A percentile compares a stretch with the other conserved stretches of the same genome.
Conservation (phyloP, 2,797 vertebrate species). For the Manis javanica region DNA sequence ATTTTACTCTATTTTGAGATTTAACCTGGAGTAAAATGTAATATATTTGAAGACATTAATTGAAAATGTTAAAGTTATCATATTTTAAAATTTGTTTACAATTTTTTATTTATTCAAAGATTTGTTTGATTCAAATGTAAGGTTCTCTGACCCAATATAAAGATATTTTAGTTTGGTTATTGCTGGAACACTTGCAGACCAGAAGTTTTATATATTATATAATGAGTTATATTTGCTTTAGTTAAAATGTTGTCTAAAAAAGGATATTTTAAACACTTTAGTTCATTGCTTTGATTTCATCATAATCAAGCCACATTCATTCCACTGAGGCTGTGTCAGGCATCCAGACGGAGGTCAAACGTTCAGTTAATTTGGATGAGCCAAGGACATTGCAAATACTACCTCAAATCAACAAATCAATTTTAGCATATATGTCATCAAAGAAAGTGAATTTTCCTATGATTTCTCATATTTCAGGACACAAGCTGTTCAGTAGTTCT, state of each 20-base stretch:
- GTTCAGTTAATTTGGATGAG: slow-evolving; percentile 41
- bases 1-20: neutral
- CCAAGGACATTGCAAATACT: neutral
- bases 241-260: slow-evolving; percentile 58
- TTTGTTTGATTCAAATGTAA: neutral
- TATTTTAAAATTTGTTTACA: neutral
- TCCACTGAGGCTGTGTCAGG: neutral
- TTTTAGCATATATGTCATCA: slow-evolving; percentile 37
- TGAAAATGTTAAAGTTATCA: neutral
- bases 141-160: slow-evolving; percentile 19
- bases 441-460: slow-evolving; percentile 24
- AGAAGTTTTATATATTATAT: slow-evolving; percentile 38
- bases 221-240: slow-evolving; percentile 64
- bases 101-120: slow-evolving; percentile 1
- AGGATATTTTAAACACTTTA: neutral
- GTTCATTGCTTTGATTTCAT: slow-evolving; percentile 44
- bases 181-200: slow-evolving; percentile 7
- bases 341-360: slow-evolving; percentile 47
- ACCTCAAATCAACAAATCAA: slow-evolving; percentile 39
- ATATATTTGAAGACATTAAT: slow-evolving; percentile 14
- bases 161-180: slow-evolving; percentile 18
- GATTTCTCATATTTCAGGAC: slow-evolving; percentile 19
- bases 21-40: neutral
- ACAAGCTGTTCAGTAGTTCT: neutral
- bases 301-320: slow-evolving; percentile 62